Base-by-base conservation (phyloP, 2,797 vertebrate species). In the Anguilla anguilla region DNA sequence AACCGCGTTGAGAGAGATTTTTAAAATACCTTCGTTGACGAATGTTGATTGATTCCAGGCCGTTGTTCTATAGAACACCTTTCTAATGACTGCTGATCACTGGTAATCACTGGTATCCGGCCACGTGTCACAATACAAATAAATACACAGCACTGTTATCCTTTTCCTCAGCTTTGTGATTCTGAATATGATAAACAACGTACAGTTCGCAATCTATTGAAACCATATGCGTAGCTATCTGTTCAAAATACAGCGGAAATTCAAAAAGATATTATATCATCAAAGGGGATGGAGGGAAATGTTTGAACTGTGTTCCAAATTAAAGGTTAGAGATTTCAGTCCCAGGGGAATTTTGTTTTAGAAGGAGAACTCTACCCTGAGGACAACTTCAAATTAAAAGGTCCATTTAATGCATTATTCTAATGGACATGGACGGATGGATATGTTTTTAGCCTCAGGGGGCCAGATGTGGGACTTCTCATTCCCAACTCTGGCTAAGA, bases 361-460 rank as follows among this genome's bases (percentile, higher is more conserved):
- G 2, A 51, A 85, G 84, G 22, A 64, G 57, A 64, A 64, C 35
- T 90, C 92, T 91, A 93, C 94, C 94, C 95, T 94, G 91, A 92
- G 95, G 94, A 93, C 94, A 95, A 95, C 93, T 95, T 95, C 93
- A 95, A 95, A 95, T 96, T 95, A 95, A 95, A 95, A 95, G 94
- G 94, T 95, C 94, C 92, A 91, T 94, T 95, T 95, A 93, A 95
- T 94, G 94, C 94, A 95, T 95, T 95, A 94, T 93, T 90, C 92
- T 95, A 95, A 94, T 94, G 92, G 91, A 93, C 95, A 94, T 94
- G 88, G 91, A 94, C 94, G 93, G 91, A 94, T 94, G 93, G 49
- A 59, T 61, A 22, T 92, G 92, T 93, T 92, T 90, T 93, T 94
- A 93, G 51, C 95, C 94, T 85, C 92, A 94, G 95, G 94, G 72